Evolutionary conservation across 2,113 vertebrate species (phyloP).

Genomic region (Balaenoptera acutorostrata): DNA sequence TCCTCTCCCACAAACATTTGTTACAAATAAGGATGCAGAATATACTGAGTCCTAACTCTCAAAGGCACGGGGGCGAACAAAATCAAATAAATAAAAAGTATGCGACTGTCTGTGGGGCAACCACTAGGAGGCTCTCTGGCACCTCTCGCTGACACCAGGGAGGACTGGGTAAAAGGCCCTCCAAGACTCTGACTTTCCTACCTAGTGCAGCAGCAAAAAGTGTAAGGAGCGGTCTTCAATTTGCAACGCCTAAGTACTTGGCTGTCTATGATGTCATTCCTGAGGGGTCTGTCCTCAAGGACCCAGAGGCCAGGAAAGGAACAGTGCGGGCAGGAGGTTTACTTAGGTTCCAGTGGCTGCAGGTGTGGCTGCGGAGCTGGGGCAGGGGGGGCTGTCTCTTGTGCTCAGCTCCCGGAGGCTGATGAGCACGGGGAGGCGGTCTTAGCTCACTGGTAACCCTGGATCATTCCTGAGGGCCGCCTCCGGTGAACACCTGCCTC

Average conservation of each 20-base stretch:
- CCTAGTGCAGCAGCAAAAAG: not conserved
- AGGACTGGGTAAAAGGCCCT: not conserved
- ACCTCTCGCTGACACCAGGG: not conserved
- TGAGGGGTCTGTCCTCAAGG: not conserved
- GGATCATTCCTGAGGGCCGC: not conserved
- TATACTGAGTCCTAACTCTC: not conserved
- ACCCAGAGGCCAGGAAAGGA: not conserved
- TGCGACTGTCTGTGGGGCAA: not conserved
- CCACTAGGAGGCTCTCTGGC: not conserved
- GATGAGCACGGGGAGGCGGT: not conserved
- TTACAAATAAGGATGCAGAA: not conserved
- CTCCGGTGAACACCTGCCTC: not conserved
- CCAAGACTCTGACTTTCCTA: not conserved
- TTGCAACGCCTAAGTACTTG: not conserved
- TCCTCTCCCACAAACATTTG: not conserved
- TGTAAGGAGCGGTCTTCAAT: not conserved
- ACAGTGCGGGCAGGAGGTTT: not conserved
- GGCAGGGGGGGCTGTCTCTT: not conserved
- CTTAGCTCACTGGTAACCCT: not conserved
- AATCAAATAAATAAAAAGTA: not conserved
- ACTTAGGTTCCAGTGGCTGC: not conserved
- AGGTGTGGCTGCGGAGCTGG: not conserved
- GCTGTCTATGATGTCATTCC: not conserved
- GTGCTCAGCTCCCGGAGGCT: slow-evolving; percentile 23
- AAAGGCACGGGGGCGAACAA: not conserved